phyloP scores from a whole-genome alignment of 1,140 invertebrate genomes.

The Drosophila virilis region DNA sequence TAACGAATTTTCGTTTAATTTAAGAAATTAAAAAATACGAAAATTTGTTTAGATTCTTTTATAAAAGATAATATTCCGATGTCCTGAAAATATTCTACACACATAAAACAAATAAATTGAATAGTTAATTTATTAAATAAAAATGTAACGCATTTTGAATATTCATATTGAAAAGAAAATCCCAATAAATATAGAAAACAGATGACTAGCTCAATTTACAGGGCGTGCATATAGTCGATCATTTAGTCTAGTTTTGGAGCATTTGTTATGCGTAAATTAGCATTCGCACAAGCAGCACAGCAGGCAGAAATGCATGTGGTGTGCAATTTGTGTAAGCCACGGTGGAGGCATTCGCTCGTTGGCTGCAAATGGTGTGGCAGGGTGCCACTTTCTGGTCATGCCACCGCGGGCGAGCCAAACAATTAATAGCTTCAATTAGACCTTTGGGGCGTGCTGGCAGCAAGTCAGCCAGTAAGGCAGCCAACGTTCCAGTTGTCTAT shows the following conservation, averaged over 20 bases:
- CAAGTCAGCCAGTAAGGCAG: not conserved
- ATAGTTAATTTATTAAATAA: too few species aligned
- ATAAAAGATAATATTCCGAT: too few species aligned
- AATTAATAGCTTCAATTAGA: conserved; percentile 83
- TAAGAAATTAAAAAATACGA: too few species aligned
- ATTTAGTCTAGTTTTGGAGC: not conserved
- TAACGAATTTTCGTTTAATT: too few species aligned
- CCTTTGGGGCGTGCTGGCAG: conserved; percentile 62
- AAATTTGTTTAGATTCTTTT: too few species aligned
- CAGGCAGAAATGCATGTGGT: conserved; percentile 50
- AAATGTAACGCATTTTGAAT: too few species aligned
- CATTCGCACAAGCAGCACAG: conserved; percentile 35
- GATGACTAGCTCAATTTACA: not conserved
- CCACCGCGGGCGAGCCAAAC: conserved; percentile 61
- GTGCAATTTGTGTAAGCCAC: conserved; percentile 37
- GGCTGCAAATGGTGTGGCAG: conserved; percentile 17
- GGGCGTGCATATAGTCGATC: not conserved
- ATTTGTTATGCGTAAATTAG: conserved; percentile 70
- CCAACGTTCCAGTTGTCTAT: conserved; percentile 63
- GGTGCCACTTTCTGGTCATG: conserved; percentile 41
- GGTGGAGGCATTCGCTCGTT: conserved; percentile 9
- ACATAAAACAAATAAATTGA: too few species aligned
- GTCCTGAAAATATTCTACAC: too few species aligned
- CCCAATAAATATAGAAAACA: too few species aligned
- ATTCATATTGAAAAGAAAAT: too few species aligned